Evolutionary conservation across 2,797 vertebrate species (phyloP), one percentile per base, ranked within the genome.

Genomic region (Clangula hyemalis): DNA sequence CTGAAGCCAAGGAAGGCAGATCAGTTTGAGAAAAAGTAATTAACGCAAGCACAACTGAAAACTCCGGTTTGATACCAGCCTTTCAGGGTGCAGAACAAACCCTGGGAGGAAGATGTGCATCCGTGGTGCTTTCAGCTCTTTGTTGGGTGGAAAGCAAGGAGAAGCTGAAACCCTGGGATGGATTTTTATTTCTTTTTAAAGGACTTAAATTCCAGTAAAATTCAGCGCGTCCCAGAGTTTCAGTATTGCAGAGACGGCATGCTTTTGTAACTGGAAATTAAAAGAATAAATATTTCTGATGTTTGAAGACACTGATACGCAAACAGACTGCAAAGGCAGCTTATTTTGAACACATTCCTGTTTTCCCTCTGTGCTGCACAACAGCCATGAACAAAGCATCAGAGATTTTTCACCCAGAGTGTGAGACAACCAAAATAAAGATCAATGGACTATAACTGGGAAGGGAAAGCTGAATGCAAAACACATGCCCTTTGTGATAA

Each of bases 1-100:
- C 72, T 95, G 83, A 49, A 85, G 75, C 45, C 16, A 16, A 88
- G 51, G 75, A 91, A 93, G 22, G 58, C 20, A 73, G 69, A 60
- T 64, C 25, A 49, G 60, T 78, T 91, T 36, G 24, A 28, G 45
- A 43, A 7, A 27, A 65, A 27, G 8, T 36, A 36, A 22, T 0
- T 9, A 25, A 18, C 39, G 28, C 8, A 66, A 49, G n/a, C 24
- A 36, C n/a, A 25, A 11, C 10, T 30, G 65, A 87, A 88, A 92
- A 8, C 5, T 51, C 32, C 47, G 71, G 61, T 77, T 92, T 80
- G 45, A 73, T 51, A 93, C 22, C 43, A 72, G 79, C 24, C 69
- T 89, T 94, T 78, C 58, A 92, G 74, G 13, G 41, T 56, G 58
- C 28, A 64, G 51, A 69, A 77, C 36, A 6, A 87, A 81, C 56